These are phyloP conservation scores for Trimorus sp. DNA, from an alignment of 2,888 invertebrate genomes.

Conservation along the genomic window DNA sequence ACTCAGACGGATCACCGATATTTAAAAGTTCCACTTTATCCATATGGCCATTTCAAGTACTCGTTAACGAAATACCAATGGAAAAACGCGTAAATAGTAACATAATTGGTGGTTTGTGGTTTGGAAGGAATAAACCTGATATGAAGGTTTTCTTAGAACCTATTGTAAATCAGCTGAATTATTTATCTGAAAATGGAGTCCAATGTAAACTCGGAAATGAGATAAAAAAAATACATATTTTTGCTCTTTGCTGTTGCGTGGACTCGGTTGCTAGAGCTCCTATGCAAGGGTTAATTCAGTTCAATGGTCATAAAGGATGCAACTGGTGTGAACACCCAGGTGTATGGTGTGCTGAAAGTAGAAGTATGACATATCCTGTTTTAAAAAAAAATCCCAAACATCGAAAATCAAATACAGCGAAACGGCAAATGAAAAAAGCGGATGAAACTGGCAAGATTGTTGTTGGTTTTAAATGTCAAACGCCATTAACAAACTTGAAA, in stretches of 20 bases:
- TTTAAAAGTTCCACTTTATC: constrained; percentile 48
- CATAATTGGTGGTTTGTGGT: constrained; percentile 48
- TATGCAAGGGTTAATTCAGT: constrained; percentile 60
- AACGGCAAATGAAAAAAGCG: neutral
- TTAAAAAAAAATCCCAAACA: constrained; percentile 2
- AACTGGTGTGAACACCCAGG: constrained; percentile 61
- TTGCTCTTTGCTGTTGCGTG: constrained; percentile 40
- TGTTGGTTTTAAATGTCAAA: constrained; percentile 38
- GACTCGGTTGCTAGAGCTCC: constrained; percentile 56
- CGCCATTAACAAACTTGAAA: constrained; percentile 30
- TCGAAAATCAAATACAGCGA: neutral
- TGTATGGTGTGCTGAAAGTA: constrained; percentile 7
- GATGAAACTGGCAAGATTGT: neutral
- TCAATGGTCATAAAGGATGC: constrained; percentile 57
- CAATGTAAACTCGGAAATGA: constrained; percentile 33
- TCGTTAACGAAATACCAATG: constrained; percentile 56
- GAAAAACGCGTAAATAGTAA: constrained; percentile 22
- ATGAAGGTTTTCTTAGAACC: constrained; percentile 52
- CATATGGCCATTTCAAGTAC: constrained; percentile 54
- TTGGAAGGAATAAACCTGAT: constrained; percentile 54
- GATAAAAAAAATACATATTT: constrained; percentile 25
- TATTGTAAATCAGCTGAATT: constrained; percentile 26
- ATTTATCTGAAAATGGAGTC: constrained; percentile 27
- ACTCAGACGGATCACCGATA: constrained; percentile 55
- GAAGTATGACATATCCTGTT: constrained; percentile 18